Evolutionary conservation across 2,113 vertebrate genomes (phyloP).

Genomic region (Thermophis baileyi): DNA sequence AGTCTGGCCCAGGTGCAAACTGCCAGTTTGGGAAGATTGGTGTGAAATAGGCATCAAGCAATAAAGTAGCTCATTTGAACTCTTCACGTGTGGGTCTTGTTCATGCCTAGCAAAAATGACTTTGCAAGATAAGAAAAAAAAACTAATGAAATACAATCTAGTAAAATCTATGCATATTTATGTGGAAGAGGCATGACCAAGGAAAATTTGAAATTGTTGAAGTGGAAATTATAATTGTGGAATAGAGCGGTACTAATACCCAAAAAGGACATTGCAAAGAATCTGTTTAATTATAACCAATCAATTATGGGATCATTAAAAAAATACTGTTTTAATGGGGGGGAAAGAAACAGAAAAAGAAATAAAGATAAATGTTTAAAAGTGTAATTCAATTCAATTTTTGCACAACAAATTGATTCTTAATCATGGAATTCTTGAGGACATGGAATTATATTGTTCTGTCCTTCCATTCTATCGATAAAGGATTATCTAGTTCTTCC

Average conservation of each 20-base stretch:
- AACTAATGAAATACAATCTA: background rate
- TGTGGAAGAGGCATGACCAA: background rate
- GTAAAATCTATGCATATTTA: background rate
- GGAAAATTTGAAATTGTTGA: background rate
- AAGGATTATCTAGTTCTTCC: background rate
- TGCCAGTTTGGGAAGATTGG: background rate
- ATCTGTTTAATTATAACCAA: background rate
- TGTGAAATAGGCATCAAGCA: background rate
- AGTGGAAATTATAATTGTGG: background rate
- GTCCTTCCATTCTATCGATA: background rate
- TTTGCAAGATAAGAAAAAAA: background rate
- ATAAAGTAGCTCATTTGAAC: background rate
- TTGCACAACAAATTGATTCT: background rate
- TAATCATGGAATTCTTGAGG: background rate
- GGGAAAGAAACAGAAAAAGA: background rate
- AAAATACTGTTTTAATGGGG: background rate
- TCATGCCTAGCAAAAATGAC: background rate
- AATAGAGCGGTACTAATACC: background rate
- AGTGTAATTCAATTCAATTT: background rate
- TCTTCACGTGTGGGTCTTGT: background rate
- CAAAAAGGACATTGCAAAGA: background rate
- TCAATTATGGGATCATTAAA: background rate
- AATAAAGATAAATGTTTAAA: background rate
- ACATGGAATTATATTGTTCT: background rate
- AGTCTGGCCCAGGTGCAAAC: background rate